phyloP scores from a whole-genome alignment of 2,113 vertebrate species.

The Xiphophorus couchianus region DNA sequence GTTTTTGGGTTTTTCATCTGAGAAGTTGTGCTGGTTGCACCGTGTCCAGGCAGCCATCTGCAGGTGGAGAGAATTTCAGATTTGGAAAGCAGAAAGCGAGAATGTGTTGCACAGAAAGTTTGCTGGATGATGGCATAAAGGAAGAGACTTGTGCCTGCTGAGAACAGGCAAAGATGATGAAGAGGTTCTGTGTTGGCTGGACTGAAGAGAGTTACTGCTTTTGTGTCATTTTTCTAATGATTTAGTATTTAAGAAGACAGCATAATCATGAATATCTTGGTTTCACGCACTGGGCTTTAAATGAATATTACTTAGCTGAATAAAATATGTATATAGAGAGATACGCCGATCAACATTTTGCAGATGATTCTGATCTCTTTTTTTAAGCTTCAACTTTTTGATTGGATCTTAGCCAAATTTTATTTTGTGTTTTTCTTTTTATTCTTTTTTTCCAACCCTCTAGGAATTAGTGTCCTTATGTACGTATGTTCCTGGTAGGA shows the following conservation, averaged over 20 bases:
- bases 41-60: constrained; percentile 73
- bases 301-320: neutral
- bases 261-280: neutral
- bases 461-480: neutral
- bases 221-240: neutral
- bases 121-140: constrained; percentile 20
- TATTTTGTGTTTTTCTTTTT: too few relatives aligned
- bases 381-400: too few relatives aligned
- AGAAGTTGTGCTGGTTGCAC: constrained; percentile 55
- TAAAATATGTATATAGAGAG: neutral
- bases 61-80: constrained; percentile 51
- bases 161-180: neutral
- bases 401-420: too few relatives aligned
- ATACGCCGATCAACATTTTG: too few relatives aligned
- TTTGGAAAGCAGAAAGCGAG: constrained; percentile 38
- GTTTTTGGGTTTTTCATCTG: constrained; percentile 39
- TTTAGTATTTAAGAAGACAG: too few relatives aligned
- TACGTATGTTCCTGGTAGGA: too few relatives aligned
- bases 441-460: neutral
- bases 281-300: neutral
- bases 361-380: too few relatives aligned
- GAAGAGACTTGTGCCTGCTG: constrained; percentile 11
- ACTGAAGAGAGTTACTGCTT: neutral
- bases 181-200: constrained; percentile 9
- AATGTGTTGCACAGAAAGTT: constrained; percentile 36